Evolutionary conservation across 2,797 vertebrate species (phyloP), one percentile per base, ranked within the genome.

Genomic region (Syngnathus rostellatus): DNA sequence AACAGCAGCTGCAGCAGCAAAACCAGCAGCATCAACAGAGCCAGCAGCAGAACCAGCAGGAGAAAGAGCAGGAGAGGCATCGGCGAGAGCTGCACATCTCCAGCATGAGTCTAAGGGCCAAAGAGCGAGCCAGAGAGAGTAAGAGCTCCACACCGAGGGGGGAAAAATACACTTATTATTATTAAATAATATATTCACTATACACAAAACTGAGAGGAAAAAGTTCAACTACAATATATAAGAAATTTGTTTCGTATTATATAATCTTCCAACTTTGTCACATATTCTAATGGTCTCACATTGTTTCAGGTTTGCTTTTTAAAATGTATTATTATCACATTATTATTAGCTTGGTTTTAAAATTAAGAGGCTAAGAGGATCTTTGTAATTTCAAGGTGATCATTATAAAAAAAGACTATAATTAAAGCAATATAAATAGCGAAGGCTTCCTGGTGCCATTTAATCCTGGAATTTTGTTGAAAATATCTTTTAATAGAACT

Each of bases 31-130:
- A 31, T 3, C 31, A 31, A 90, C 94, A 61, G 79, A 95, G 93
- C 85, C 94, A 94, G 81, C 95, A 96, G 90, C 94, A 62, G 79
- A 95, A 93, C 85, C 94, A 93, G 81, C 95, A 96, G 90, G 95
- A 99, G 85, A 95, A 95, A 85, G 97, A 99, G 83, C 89, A 94
- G 87, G 97, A 99, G 85, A 91, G 93, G 77, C 94, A 94, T 83
- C 93, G 93, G 63, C 88, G 94, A 75, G 96, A 98, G 86, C 94
- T 94, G 72, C 96, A 97, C 67, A 91, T 94, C 78, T 82, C 87
- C 60, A 25, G 60, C n/a, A 45, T 62, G n/a, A 62, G 41, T 41
- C 60, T 62, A 5, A 23, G 60, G 41, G 60, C 60, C 41, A 62
- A 62, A 62, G 60, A 62, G 21, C 60, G 60, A 21, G 7, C 60